Evolutionary conservation across 2,888 invertebrate genomes (phyloP).

Genomic region (Drosophila emarginata): DNA sequence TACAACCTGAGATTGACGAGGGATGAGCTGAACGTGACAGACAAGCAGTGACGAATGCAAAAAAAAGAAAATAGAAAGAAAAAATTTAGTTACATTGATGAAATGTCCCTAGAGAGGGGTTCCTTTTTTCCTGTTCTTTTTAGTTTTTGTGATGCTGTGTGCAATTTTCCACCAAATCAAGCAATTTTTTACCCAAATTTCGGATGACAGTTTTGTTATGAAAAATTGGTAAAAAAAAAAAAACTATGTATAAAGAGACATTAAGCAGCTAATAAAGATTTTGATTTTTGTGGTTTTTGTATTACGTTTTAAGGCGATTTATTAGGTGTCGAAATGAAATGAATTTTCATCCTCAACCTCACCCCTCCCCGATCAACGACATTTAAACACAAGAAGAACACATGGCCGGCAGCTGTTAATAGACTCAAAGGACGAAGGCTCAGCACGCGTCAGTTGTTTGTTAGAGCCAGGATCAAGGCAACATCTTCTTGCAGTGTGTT

Average conservation of each 20-base stretch:
- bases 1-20: slow-evolving; percentile 63
- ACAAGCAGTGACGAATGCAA: slow-evolving; percentile 61
- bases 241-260: background rate
- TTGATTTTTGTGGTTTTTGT: slow-evolving; percentile 50
- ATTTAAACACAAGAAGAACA: slow-evolving; percentile 17
- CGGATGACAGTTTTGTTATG: slow-evolving; percentile 35
- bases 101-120: slow-evolving; percentile 33
- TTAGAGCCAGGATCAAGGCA: background rate
- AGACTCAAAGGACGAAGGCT: slow-evolving; percentile 18
- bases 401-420: slow-evolving; percentile 59
- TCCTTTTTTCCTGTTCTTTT: slow-evolving; percentile 47
- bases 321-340: slow-evolving; percentile 21
- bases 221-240: slow-evolving; percentile 16
- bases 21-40: slow-evolving; percentile 29
- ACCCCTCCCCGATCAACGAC: background rate
- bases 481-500: background rate
- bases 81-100: slow-evolving; percentile 34
- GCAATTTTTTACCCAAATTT: slow-evolving; percentile 66
- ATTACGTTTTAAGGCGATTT: slow-evolving; percentile 63
- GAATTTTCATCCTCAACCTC: background rate
- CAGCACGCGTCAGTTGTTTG: slow-evolving; percentile 67
- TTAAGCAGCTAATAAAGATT: slow-evolving; percentile 52
- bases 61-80: background rate
- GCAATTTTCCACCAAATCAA: slow-evolving; percentile 71
- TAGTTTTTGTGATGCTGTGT: slow-evolving; percentile 15